A percentile compares a stretch with the other conserved stretches of the same genome.
These are phyloP conservation scores for Mercenaria mercenaria DNA, from an alignment of 1,140 invertebrate genomes.

Conservation along the genomic window DNA sequence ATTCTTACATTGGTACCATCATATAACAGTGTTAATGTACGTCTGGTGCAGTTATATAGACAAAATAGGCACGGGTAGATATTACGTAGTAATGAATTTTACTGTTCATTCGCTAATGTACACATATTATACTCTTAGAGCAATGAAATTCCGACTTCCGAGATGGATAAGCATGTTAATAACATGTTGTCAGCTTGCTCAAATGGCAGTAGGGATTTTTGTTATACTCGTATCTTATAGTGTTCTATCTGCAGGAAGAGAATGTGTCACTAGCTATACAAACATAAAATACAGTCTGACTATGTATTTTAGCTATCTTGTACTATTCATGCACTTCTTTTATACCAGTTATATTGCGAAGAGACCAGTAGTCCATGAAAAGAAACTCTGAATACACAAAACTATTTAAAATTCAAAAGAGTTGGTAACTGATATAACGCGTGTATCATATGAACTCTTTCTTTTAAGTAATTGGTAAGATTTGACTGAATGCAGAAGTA, in stretches of 20 bases:
- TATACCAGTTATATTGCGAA: constrained; percentile 85
- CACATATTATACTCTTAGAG: constrained; percentile 96
- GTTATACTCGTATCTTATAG: constrained; percentile 94
- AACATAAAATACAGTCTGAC: constrained; percentile 95
- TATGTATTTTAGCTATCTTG: constrained; percentile 93
- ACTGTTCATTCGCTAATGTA: constrained; percentile 99
- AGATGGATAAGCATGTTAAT: constrained; percentile 95
- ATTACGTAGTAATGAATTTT: constrained; percentile 99
- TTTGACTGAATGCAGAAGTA: no score
- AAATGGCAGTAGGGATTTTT: constrained; percentile 97
- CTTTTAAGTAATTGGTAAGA: no score
- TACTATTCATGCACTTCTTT: constrained; percentile 87
- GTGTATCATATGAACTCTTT: no score
- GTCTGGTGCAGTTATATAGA: constrained; percentile 99
- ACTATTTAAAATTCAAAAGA: no score
- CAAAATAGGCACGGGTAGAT: constrained; percentile 95
- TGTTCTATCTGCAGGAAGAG: constrained; percentile 88
- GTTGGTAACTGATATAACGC: no score
- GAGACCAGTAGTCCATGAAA: constrained; percentile 37
- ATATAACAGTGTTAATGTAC: constrained; percentile 93
- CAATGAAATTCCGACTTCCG: constrained; percentile 95
- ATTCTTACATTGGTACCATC: constrained; percentile 97
- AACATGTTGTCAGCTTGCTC: constrained; percentile 95
- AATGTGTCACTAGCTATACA: constrained; percentile 94
- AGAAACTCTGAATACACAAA: no score